phyloP scores from a whole-genome alignment of 1,140 invertebrate genomes.

The Philopotamus ludificatus region DNA sequence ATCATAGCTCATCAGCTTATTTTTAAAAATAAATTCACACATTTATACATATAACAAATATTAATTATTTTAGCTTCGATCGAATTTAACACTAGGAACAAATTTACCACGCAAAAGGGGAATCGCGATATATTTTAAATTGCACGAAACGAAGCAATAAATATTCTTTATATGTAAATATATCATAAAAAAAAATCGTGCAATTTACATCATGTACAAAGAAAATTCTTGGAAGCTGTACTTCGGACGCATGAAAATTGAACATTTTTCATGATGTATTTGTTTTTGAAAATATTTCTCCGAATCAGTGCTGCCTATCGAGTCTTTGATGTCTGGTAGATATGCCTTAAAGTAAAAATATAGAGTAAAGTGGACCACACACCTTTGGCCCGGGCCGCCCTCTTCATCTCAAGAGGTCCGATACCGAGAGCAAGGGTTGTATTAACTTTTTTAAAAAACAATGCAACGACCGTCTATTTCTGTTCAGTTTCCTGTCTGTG shows the following conservation, averaged over 20 bases:
- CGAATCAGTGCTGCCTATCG: too few species aligned
- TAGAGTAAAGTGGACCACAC: slow-evolving; percentile 1
- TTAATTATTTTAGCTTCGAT: too few species aligned
- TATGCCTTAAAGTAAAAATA: background rate
- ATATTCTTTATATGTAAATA: background rate
- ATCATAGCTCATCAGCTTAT: too few species aligned
- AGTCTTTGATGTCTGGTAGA: slow-evolving; percentile 12
- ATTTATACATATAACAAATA: too few species aligned
- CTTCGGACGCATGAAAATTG: too few species aligned
- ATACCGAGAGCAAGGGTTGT: slow-evolving; percentile 4
- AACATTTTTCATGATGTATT: too few species aligned
- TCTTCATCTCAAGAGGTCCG: slow-evolving; percentile 16
- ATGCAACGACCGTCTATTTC: slow-evolving; percentile 2
- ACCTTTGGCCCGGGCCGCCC: background rate
- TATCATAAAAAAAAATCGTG: too few species aligned
- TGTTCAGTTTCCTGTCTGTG: background rate
- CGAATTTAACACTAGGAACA: too few species aligned
- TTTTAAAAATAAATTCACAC: too few species aligned
- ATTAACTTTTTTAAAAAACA: background rate
- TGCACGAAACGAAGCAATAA: background rate
- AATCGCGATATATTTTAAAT: too few species aligned
- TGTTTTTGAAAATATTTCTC: too few species aligned
- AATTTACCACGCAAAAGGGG: too few species aligned
- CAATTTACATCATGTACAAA: background rate
- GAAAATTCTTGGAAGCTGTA: background rate